These are phyloP conservation scores for Caprella mutica DNA, from an alignment of 2,888 invertebrate genomes.

Conservation along the genomic window DNA sequence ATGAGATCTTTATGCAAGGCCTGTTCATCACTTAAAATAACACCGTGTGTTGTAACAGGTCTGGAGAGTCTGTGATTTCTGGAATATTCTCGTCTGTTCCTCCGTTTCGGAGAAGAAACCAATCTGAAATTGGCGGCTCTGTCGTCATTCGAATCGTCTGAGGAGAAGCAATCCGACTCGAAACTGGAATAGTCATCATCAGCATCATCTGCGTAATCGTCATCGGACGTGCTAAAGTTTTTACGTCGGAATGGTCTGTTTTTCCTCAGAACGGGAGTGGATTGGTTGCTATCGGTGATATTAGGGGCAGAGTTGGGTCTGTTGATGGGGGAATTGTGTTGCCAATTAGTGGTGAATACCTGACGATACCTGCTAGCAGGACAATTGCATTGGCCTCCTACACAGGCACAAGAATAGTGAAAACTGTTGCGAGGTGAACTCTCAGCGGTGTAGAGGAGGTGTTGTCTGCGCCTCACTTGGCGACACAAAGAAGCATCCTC, in stretches of 20 bases:
- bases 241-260: slow-evolving; percentile 3
- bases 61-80: slow-evolving; percentile 6
- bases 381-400: slow-evolving; percentile 1
- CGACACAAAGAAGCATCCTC: slow-evolving; percentile 2
- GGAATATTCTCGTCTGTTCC: background rate
- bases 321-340: background rate
- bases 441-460: slow-evolving; percentile 6
- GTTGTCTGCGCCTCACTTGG: slow-evolving; percentile 6
- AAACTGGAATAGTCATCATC: slow-evolving; percentile 27
- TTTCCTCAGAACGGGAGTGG: too few species aligned
- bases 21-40: too few species aligned
- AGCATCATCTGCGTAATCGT: slow-evolving; percentile 20
- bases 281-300: background rate
- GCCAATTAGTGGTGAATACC: slow-evolving; percentile 2
- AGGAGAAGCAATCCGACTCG: slow-evolving; percentile 7
- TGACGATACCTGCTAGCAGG: background rate
- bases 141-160: slow-evolving; percentile 16
- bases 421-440: slow-evolving; percentile 9
- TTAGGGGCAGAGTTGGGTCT: slow-evolving; percentile 3
- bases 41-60: background rate
- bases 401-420: slow-evolving; percentile 1
- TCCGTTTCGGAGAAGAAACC: slow-evolving; percentile 9
- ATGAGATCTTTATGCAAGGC: background rate
- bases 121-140: slow-evolving; percentile 10
- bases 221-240: slow-evolving; percentile 10